These are phyloP conservation scores for Neosilurus hyrtlii DNA, from an alignment of 2,797 vertebrate genomes.

Conservation along the genomic window DNA sequence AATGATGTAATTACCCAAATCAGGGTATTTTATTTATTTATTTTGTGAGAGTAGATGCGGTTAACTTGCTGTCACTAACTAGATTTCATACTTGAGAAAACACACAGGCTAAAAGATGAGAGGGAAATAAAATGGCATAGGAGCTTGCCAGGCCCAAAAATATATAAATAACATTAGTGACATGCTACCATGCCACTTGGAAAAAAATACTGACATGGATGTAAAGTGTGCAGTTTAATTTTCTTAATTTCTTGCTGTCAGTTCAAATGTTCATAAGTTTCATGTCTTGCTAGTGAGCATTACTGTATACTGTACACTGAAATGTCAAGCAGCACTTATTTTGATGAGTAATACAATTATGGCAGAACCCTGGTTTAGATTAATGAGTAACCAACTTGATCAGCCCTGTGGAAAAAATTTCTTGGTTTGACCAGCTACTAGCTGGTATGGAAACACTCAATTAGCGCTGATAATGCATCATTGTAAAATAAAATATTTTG, in stretches of 20 bases:
- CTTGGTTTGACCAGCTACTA: too few relatives aligned
- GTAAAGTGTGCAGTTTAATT: background rate
- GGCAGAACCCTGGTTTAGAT: background rate
- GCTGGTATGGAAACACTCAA: too few relatives aligned
- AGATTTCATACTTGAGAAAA: constrained; percentile 4
- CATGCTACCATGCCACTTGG: background rate
- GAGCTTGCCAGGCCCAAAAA: background rate
- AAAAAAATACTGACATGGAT: background rate
- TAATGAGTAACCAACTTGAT: background rate
- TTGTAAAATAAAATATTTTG: too few relatives aligned
- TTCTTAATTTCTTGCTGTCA: background rate
- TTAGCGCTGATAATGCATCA: too few relatives aligned
- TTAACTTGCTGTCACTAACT: background rate
- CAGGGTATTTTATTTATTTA: background rate
- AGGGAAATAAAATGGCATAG: background rate
- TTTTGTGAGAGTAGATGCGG: background rate
- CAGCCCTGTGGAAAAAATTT: too few relatives aligned
- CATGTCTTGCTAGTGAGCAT: background rate
- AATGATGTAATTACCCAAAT: too few relatives aligned
- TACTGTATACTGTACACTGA: too few relatives aligned
- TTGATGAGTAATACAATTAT: background rate
- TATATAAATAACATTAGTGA: background rate
- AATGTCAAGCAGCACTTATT: background rate
- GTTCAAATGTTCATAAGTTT: background rate
- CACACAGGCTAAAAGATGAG: background rate